Evolutionary conservation across 2,797 vertebrate genomes (phyloP).

Genomic region (Anniella stebbinsi): DNA sequence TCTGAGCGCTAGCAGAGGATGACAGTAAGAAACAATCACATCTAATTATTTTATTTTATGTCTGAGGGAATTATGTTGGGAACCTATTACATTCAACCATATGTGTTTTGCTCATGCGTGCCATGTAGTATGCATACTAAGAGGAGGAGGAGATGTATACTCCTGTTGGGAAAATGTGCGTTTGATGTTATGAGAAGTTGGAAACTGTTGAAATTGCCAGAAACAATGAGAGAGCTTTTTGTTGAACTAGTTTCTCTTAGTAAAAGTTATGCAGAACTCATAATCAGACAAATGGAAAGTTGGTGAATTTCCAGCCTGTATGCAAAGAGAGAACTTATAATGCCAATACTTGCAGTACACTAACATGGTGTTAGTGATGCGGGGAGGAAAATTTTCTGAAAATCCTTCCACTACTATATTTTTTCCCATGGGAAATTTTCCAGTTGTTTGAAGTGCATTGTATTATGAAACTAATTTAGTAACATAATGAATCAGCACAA

Average conservation of each 20-base stretch:
- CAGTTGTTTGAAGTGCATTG: neutral
- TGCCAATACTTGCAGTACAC: neutral
- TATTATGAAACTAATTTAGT: neutral
- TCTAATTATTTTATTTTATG: slow-evolving; percentile 4
- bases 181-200: neutral
- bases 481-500: neutral
- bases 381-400: neutral
- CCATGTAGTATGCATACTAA: neutral
- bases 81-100: neutral
- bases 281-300: neutral
- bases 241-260: neutral
- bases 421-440: neutral
- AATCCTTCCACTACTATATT: neutral
- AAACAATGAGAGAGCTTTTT: neutral
- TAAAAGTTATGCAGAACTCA: neutral
- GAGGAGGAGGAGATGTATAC: neutral
- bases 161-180: neutral
- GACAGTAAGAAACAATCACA: neutral
- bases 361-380: neutral
- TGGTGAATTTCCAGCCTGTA: neutral
- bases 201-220: neutral
- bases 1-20: neutral
- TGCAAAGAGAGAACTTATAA: neutral
- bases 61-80: neutral
- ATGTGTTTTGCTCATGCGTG: neutral